Evolutionary conservation across 2,113 vertebrate genomes (phyloP).

Genomic region (Hippotragus niger): DNA sequence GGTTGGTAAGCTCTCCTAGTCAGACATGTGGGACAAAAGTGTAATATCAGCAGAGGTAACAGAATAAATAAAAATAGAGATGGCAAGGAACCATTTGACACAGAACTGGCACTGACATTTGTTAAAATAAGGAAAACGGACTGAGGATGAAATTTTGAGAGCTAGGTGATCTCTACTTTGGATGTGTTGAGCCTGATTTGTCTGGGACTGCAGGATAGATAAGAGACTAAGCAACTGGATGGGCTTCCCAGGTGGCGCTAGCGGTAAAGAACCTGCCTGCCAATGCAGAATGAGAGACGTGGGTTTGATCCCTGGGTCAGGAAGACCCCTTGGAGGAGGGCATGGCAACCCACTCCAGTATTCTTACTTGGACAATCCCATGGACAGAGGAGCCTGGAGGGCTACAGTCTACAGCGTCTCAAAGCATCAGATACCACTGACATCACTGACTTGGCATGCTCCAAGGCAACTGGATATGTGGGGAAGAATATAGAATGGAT

Average conservation of each 20-base stretch:
- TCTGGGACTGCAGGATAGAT: background rate
- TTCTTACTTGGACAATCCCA: background rate
- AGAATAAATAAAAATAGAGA: background rate
- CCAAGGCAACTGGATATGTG: background rate
- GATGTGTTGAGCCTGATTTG: background rate
- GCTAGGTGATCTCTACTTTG: background rate
- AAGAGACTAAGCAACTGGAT: background rate
- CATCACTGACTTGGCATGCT: background rate
- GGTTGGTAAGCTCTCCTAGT: background rate
- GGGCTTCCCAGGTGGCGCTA: background rate
- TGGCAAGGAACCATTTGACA: background rate
- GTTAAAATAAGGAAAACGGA: constrained; percentile 26
- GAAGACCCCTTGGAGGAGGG: background rate
- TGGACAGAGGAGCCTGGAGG: background rate
- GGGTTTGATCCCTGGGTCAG: background rate
- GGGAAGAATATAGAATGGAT: background rate
- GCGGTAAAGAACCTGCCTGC: background rate
- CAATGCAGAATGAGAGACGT: background rate
- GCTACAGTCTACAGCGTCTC: background rate
- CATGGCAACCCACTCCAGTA: background rate
- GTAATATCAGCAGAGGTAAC: background rate
- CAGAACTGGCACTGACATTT: background rate
- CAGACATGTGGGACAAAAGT: background rate
- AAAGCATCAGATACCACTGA: background rate
- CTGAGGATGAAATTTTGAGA: background rate